Conservation (phyloP, 2,888 invertebrate genomes). For the Ethmia dodecea region DNA sequence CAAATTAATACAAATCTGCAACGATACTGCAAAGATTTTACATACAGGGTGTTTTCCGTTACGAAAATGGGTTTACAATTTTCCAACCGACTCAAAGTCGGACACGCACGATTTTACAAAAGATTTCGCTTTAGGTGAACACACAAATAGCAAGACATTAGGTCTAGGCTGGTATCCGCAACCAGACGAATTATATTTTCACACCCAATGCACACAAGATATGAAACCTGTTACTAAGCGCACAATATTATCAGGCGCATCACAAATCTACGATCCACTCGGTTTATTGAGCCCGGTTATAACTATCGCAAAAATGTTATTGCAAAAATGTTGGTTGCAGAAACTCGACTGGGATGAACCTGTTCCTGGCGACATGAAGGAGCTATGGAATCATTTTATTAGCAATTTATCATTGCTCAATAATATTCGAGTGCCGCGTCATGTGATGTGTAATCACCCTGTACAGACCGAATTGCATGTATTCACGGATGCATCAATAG, state of each 20-base stretch:
- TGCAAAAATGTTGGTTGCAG: conserved; percentile 23
- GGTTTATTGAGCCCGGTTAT: conserved; percentile 19
- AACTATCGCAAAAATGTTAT: conserved; percentile 22
- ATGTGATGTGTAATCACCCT: conserved; percentile 6
- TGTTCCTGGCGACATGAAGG: conserved; percentile 14
- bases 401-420: conserved; percentile 6
- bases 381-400: conserved; percentile 12
- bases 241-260: conserved; percentile 17
- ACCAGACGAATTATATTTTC: conserved; percentile 16
- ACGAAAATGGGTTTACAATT: conserved; percentile 22
- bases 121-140: conserved; percentile 12
- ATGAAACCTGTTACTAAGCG: conserved; percentile 19
- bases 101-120: too few relatives aligned
- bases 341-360: conserved; percentile 24
- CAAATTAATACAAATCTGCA: neutral
- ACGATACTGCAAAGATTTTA: neutral
- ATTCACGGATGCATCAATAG: conserved; percentile 19
- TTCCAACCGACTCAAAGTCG: neutral
- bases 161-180: conserved; percentile 16
- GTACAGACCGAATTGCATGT: conserved; percentile 17
- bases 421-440: conserved; percentile 13
- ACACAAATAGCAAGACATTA: conserved; percentile 14
- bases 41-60: conserved; percentile 19
- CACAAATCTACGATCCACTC: conserved; percentile 24
- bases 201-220: conserved; percentile 7